A percentile compares a stretch with the other conserved stretches of the same genome.
These are phyloP conservation scores for Tortricodes alternella DNA, from an alignment of 2,888 invertebrate genomes.

Conservation along the genomic window DNA sequence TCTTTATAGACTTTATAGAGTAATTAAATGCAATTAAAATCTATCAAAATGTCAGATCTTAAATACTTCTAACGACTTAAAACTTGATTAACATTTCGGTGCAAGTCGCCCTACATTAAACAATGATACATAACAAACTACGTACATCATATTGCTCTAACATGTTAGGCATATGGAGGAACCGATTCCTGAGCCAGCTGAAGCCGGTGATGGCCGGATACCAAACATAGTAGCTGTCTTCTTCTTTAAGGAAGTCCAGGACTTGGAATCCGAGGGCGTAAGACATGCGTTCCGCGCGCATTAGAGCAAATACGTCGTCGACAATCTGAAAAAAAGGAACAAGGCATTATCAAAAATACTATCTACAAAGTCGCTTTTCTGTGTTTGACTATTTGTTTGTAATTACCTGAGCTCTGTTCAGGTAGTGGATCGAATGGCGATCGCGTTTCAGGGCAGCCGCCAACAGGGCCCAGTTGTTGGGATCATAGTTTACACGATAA, in stretches of 20 bases:
- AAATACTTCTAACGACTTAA: too few species aligned
- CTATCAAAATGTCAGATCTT: too few species aligned
- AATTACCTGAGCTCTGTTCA: constrained; percentile 88
- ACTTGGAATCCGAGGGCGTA: constrained; percentile 64
- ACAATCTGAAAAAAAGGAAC: constrained; percentile 60
- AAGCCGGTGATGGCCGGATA: constrained; percentile 72
- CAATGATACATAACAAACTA: constrained; percentile 15
- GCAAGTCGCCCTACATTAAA: not conserved
- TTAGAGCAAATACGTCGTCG: constrained; percentile 72
- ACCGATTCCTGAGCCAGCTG: constrained; percentile 67
- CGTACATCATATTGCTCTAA: constrained; percentile 65
- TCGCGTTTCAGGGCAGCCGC: constrained; percentile 63
- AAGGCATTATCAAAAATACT: not conserved
- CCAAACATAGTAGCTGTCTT: constrained; percentile 70
- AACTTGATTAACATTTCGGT: too few species aligned
- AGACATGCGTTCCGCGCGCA: constrained; percentile 60
- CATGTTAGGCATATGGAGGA: constrained; percentile 60
- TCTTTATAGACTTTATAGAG: too few species aligned
- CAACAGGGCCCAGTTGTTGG: constrained; percentile 78
- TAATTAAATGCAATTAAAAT: too few species aligned
- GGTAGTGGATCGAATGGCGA: constrained; percentile 75
- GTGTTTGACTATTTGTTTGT: not conserved
- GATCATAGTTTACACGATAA: constrained; percentile 87
- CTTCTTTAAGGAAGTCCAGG: constrained; percentile 65
- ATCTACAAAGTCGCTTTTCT: too few species aligned